These are phyloP conservation scores for Antheraea assamensis DNA, from an alignment of 2,888 invertebrate species.

Conservation along the genomic window DNA sequence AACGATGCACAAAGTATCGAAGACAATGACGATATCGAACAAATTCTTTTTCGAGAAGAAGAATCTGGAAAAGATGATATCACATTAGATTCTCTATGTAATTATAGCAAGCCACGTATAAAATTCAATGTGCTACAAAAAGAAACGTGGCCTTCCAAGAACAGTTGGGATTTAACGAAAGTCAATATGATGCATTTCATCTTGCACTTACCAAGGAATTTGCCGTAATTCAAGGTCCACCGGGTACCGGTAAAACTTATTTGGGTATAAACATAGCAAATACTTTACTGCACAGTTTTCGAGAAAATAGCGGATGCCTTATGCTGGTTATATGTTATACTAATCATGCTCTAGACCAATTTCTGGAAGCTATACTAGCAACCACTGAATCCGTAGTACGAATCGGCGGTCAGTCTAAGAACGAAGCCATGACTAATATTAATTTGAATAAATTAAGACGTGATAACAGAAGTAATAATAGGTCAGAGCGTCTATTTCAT, in stretches of 20 bases:
- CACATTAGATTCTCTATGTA: not conserved
- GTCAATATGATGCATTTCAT: constrained; percentile 85
- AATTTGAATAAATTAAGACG: constrained; percentile 64
- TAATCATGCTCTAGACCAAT: constrained; percentile 93
- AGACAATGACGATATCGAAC: not conserved
- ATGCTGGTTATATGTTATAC: constrained; percentile 91
- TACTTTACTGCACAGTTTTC: constrained; percentile 83
- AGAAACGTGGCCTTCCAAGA: constrained; percentile 73
- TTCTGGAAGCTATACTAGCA: constrained; percentile 86
- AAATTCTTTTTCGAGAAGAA: not conserved
- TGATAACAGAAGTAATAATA: constrained; percentile 18
- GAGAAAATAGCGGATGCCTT: constrained; percentile 51
- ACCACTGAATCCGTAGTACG: constrained; percentile 84
- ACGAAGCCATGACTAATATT: constrained; percentile 67
- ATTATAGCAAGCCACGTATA: not conserved
- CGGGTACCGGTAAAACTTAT: constrained; percentile 93
- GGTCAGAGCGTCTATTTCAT: constrained; percentile 36
- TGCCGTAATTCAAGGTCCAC: constrained; percentile 91
- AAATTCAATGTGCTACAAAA: constrained; percentile 49
- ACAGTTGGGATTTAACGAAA: constrained; percentile 81
- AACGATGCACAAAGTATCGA: not conserved
- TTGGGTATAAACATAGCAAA: constrained; percentile 88
- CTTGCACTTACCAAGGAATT: constrained; percentile 87
- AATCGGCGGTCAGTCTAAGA: constrained; percentile 86
- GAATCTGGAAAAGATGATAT: not conserved